A percentile compares a stretch with the other conserved stretches of the same genome.
Conservation (phyloP, 35 echinoderm and acorn worm species). For the Heliocidaris tuberculata region DNA sequence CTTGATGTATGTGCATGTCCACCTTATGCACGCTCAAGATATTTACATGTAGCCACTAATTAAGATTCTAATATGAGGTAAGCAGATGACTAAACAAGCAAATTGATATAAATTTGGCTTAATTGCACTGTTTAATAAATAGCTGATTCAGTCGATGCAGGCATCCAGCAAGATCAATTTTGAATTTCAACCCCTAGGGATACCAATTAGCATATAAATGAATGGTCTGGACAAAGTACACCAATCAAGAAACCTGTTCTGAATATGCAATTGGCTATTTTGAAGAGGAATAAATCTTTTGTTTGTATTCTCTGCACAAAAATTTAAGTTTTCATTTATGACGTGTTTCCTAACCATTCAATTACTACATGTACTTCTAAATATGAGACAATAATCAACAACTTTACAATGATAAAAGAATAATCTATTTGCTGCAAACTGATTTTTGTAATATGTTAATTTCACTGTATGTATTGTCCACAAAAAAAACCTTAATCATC, state of each 20-base stretch:
- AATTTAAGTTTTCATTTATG: too few species aligned
- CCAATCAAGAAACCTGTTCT: not conserved
- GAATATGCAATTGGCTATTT: not conserved
- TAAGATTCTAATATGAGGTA: not conserved
- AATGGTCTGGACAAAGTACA: not conserved
- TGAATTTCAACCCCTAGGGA: not conserved
- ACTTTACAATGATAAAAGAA: too few species aligned
- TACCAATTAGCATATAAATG: not conserved
- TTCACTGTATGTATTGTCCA: too few species aligned
- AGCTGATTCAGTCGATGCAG: not conserved
- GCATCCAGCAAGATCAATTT: not conserved
- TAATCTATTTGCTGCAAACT: too few species aligned
- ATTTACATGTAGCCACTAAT: not conserved
- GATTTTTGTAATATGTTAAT: too few species aligned
- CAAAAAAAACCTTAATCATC: too few species aligned
- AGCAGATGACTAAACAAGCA: not conserved
- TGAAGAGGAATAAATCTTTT: not conserved
- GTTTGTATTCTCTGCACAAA: too few species aligned
- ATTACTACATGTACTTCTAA: too few species aligned
- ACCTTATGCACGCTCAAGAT: not conserved
- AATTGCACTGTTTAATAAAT: not conserved
- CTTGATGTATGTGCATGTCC: not conserved
- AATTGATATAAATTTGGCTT: not conserved
- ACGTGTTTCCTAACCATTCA: too few species aligned
- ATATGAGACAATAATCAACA: too few species aligned